These are phyloP conservation scores for Heliconius hermathena DNA, from an alignment of 1,140 invertebrate genomes.

Conservation along the genomic window DNA sequence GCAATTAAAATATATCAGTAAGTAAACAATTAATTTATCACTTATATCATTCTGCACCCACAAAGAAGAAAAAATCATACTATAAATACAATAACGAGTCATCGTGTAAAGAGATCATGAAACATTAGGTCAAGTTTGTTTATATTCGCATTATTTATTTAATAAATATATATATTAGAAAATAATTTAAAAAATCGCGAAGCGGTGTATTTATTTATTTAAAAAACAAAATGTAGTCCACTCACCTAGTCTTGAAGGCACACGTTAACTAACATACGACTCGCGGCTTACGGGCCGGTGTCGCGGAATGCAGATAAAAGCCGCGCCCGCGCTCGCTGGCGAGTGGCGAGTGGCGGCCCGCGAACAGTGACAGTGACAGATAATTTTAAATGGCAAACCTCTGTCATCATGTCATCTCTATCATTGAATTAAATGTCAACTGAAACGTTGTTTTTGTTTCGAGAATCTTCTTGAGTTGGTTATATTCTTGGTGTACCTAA, in stretches of 20 bases:
- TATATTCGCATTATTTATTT: neutral
- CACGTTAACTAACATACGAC: constrained; percentile 17
- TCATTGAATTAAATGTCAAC: no score
- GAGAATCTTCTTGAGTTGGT: no score
- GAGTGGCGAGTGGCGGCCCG: neutral
- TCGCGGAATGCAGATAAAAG: constrained; percentile 7
- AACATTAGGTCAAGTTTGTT: neutral
- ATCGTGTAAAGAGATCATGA: neutral
- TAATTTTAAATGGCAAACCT: constrained; percentile 15
- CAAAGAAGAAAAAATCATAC: neutral
- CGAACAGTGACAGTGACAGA: constrained; percentile 17
- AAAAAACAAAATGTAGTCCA: neutral
- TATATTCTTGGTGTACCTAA: no score
- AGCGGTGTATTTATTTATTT: neutral
- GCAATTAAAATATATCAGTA: neutral
- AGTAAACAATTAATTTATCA: neutral
- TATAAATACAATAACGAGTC: constrained; percentile 7
- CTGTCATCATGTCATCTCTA: neutral
- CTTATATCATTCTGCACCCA: neutral
- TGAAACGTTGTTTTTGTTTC: no score
- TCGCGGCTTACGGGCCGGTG: constrained; percentile 2
- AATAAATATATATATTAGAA: neutral
- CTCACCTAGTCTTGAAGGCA: constrained; percentile 18
- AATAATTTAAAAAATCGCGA: neutral
- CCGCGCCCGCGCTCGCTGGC: constrained; percentile 22